Evolutionary conservation across 2,797 vertebrate genomes (phyloP).

Genomic region (Neopelma chrysocephalum): DNA sequence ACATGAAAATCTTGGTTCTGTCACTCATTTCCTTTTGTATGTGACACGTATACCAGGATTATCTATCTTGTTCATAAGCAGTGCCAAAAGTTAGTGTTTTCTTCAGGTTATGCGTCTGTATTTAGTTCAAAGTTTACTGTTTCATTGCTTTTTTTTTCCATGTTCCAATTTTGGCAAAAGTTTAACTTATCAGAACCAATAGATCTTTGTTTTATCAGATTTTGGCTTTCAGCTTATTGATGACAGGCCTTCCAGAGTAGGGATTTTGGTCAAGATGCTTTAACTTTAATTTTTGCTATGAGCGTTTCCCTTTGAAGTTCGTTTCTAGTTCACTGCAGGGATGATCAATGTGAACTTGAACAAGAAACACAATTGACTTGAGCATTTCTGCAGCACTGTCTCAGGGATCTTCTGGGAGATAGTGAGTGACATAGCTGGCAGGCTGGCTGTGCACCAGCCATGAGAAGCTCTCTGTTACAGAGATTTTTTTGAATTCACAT

Average conservation of each 20-base stretch:
- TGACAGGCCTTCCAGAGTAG: not conserved
- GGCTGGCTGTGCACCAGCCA: not conserved
- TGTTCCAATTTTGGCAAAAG: not conserved
- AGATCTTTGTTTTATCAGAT: not conserved
- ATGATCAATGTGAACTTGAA: not conserved
- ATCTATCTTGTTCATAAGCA: not conserved
- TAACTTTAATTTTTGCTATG: not conserved
- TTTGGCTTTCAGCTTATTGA: not conserved
- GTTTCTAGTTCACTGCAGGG: not conserved
- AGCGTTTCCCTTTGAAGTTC: not conserved
- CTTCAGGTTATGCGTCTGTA: not conserved
- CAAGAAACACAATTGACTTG: not conserved
- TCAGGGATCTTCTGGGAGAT: not conserved
- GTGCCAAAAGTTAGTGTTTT: not conserved
- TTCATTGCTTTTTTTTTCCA: not conserved
- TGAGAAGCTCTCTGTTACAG: not conserved
- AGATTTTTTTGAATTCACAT: not conserved
- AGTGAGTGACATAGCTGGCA: not conserved
- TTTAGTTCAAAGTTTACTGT: not conserved
- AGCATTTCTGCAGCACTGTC: constrained; percentile 1
- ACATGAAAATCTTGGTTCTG: not conserved
- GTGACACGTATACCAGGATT: not conserved
- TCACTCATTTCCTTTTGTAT: not conserved
- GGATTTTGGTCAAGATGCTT: not conserved
- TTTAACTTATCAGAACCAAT: not conserved